phyloP scores from a whole-genome alignment of 2,888 invertebrate genomes.

The Atethmia centrago region DNA sequence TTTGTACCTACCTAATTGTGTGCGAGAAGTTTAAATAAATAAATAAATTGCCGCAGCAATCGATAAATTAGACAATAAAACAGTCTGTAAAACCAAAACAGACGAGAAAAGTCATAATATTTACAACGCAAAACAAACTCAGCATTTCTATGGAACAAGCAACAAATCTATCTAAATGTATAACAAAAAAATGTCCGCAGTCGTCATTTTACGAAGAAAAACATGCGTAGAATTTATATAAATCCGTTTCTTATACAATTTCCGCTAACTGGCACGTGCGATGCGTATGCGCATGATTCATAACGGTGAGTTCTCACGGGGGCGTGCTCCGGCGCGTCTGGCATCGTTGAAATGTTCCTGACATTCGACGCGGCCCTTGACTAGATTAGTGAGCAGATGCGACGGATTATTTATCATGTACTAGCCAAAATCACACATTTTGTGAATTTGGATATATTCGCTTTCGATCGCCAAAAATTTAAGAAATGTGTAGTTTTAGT shows the following conservation, averaged over 20 bases:
- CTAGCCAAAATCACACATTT: too few species aligned
- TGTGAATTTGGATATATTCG: too few species aligned
- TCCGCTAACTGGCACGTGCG: constrained; percentile 52
- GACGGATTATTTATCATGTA: neutral
- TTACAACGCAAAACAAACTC: constrained; percentile 31
- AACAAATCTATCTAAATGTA: constrained; percentile 9
- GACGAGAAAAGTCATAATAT: neutral
- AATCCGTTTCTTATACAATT: constrained; percentile 37
- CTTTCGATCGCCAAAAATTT: too few species aligned
- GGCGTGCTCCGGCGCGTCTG: constrained; percentile 49
- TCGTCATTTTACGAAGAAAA: constrained; percentile 53
- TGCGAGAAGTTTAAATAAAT: too few species aligned
- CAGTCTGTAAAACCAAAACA: neutral
- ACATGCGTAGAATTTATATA: constrained; percentile 18
- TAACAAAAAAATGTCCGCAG: constrained; percentile 13
- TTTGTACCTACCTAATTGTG: too few species aligned
- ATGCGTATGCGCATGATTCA: constrained; percentile 55
- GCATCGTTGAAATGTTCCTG: constrained; percentile 38
- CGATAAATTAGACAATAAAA: constrained; percentile 18
- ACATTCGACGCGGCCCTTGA: constrained; percentile 40
- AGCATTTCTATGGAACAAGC: constrained; percentile 26
- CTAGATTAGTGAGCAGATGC: constrained; percentile 37
- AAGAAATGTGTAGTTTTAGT: too few species aligned
- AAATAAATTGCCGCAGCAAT: neutral
- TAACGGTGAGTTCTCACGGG: constrained; percentile 53